Evolutionary conservation across 1,140 invertebrate species (phyloP).

Genomic region (Drosophila azteca): DNA sequence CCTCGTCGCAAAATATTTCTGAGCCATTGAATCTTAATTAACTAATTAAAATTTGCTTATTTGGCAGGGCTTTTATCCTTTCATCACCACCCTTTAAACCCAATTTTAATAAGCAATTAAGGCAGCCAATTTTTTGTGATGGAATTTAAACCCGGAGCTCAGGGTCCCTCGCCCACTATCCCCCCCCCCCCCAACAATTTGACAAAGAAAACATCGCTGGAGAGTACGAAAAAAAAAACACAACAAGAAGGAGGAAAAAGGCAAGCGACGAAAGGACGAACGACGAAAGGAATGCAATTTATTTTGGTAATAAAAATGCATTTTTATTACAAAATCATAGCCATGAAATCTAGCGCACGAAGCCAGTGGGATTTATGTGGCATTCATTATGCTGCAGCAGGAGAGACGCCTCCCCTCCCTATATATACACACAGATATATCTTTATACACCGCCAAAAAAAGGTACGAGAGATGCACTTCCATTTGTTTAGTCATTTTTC

Average conservation of each 20-base stretch:
- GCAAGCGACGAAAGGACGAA: constrained; percentile 41
- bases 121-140: constrained; percentile 4
- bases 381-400: constrained; percentile 65
- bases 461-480: too few relatives aligned
- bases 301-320: constrained; percentile 72
- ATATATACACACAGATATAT: constrained; percentile 37
- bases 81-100: too few relatives aligned
- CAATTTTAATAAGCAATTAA: background rate
- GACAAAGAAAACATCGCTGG: constrained; percentile 34
- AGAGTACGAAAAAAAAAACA: constrained; percentile 1
- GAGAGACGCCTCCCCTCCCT: background rate
- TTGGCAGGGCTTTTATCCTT: background rate
- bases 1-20: constrained; percentile 11
- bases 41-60: constrained; percentile 51
- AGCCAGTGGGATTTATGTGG: constrained; percentile 61
- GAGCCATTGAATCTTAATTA: constrained; percentile 58
- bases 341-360: constrained; percentile 59
- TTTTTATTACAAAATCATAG: constrained; percentile 80
- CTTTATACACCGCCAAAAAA: constrained; percentile 3
- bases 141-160: constrained; percentile 24
- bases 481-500: too few relatives aligned
- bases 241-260: background rate
- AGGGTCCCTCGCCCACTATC: constrained; percentile 5
- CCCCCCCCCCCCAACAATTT: constrained; percentile 41
- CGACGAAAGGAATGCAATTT: constrained; percentile 72